Conservation (phyloP, 2,888 invertebrate species). For the Horisme vitalbata region DNA sequence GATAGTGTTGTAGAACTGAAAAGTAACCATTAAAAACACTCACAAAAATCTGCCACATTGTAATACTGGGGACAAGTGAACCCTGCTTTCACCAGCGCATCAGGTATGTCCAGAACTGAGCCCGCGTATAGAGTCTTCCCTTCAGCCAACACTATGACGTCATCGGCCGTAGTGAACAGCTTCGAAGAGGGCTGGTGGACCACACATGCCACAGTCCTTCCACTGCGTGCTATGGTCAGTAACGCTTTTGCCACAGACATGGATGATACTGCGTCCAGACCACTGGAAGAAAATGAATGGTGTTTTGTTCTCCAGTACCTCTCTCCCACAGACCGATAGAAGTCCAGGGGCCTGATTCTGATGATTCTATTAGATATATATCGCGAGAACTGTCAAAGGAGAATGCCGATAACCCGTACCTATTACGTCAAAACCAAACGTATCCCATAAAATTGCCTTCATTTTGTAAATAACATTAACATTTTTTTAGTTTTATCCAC, state of each 20-base stretch:
- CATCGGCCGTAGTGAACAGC: constrained; percentile 88
- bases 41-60: constrained; percentile 91
- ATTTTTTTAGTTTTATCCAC: too few species aligned
- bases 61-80: constrained; percentile 89
- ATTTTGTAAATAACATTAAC: too few species aligned
- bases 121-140: constrained; percentile 88
- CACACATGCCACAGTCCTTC: constrained; percentile 89
- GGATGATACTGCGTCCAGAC: constrained; percentile 86
- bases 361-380: too few species aligned
- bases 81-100: constrained; percentile 82
- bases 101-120: constrained; percentile 81
- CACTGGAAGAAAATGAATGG: constrained; percentile 69
- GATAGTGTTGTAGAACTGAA: too few species aligned
- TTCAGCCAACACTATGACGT: constrained; percentile 86
- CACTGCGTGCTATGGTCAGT: constrained; percentile 83
- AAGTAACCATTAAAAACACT: too few species aligned
- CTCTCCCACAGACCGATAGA: too few species aligned
- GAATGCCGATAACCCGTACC: too few species aligned
- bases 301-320: too few species aligned
- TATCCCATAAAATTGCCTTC: too few species aligned
- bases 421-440: too few species aligned
- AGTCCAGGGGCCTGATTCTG: too few species aligned
- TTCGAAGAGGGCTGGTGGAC: constrained; percentile 91
- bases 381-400: too few species aligned
- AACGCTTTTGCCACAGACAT: constrained; percentile 85